Evolutionary conservation across 2,888 invertebrate genomes (phyloP), one percentile per base, ranked within the genome.

Genomic region (Cancer borealis): DNA sequence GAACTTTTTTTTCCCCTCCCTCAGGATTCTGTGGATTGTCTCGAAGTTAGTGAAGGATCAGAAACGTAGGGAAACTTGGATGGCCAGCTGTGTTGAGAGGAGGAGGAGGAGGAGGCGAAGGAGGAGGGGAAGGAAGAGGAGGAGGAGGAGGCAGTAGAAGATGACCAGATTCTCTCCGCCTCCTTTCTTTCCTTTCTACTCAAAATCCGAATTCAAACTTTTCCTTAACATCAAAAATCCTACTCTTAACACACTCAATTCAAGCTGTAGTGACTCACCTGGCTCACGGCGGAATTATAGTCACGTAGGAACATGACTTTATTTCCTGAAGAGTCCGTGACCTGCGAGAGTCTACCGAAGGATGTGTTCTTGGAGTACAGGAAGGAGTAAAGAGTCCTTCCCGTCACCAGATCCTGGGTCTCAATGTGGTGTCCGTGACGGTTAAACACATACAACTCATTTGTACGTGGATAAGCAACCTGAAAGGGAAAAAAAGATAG

Each of bases 361-460:
- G 96, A 95, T 12, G 99, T 99, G 96, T 99, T 99, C 96, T 99
- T 99, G 91, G 99, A 99, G 97, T 99, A 99, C 46, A 99, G 97
- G 97, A 99, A 99, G 91, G 99, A 98, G 97, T 99, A 99, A 96
- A 99, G 97, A 6, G 98, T 98, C 97, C 98, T 98, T 91, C 98
- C 99, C n/a, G 99, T 99, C 90, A 99, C 98, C 95, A 99, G 97
- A 96, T 99, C 99, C 96, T 98, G 98, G 2, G 99, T 99, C 47
- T 98, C 98, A 47, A 98, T 98, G 96, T 99, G 99, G 96, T 99
- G 99, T 0, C 99, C 99, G 96, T 99, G 99, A 47, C 98, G 97
- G 97, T 99, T 99, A 96, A 99, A 99, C 0, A 98, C 98, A 96
- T 99, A 99, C 95, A 99, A 97, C 97, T 99, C 99, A 96, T 99